A percentile compares a stretch with the other conserved stretches of the same genome.
Conservation (phyloP, 2,113 vertebrate species). For the Mirza zaza region DNA sequence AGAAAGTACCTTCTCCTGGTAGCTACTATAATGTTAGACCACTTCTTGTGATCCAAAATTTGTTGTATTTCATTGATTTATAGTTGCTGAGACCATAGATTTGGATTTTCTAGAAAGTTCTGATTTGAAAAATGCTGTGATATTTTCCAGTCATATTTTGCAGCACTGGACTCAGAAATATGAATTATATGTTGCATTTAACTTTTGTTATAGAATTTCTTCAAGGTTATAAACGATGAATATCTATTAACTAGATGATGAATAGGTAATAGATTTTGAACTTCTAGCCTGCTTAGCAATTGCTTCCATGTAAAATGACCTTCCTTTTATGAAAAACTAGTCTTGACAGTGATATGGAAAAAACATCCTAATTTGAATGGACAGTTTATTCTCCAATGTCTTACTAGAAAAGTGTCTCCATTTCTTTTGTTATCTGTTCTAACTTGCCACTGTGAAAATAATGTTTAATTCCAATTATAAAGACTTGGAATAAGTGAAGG, state of each 20-base stretch:
- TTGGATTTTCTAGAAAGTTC: slow-evolving; percentile 20
- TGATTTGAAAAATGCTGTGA: background rate
- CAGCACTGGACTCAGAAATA: background rate
- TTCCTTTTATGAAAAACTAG: slow-evolving; percentile 49
- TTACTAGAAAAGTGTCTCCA: background rate
- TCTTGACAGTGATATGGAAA: slow-evolving; percentile 4
- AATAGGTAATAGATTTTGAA: slow-evolving; percentile 34
- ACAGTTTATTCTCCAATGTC: slow-evolving; percentile 17
- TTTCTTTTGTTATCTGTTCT: slow-evolving; percentile 54
- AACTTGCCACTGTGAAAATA: slow-evolving; percentile 59
- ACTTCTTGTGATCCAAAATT: background rate
- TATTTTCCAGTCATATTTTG: background rate
- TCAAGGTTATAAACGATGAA: slow-evolving; percentile 38
- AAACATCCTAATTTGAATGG: slow-evolving; percentile 25
- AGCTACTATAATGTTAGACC: background rate
- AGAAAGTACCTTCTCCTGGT: background rate
- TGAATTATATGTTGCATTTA: background rate
- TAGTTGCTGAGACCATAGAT: background rate
- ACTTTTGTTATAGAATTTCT: slow-evolving; percentile 26
- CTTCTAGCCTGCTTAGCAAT: slow-evolving; percentile 31
- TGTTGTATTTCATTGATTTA: slow-evolving; percentile 30
- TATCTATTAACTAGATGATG: slow-evolving; percentile 55
- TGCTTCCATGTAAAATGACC: slow-evolving; percentile 36
- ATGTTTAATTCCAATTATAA: slow-evolving; percentile 58
- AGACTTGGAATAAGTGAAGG: slow-evolving; percentile 45